Percentiles rank a stretch among this genome's conserved stretches.
Evolutionary conservation across 2,797 vertebrate genomes (phyloP).

Genomic region (Cercopithecus neglectus): DNA sequence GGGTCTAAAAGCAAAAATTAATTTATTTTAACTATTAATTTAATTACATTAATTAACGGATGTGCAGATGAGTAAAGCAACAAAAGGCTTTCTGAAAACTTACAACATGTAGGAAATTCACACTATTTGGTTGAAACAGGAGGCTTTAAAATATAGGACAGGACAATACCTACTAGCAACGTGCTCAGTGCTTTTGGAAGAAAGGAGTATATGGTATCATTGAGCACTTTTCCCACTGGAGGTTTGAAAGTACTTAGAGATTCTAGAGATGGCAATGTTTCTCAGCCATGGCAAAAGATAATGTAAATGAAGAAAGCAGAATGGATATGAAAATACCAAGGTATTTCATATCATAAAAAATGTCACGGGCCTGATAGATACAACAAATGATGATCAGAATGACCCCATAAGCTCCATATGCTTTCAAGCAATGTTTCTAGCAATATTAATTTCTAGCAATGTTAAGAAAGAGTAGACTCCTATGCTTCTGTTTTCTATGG

Average conservation of each 20-base stretch:
- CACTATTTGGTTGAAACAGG: background rate
- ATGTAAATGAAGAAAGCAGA: background rate
- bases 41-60: background rate
- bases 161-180: background rate
- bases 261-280: conserved; percentile 15
- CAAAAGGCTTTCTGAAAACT: background rate
- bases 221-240: background rate
- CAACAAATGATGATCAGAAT: background rate
- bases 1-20: background rate
- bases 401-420: background rate
- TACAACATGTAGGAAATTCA: conserved; percentile 6
- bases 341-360: background rate
- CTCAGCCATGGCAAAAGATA: background rate
- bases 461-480: background rate
- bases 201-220: background rate
- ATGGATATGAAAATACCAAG: background rate
- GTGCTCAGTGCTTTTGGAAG: background rate
- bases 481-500: background rate
- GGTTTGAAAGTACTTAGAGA: background rate
- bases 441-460: background rate
- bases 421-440: background rate
- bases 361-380: background rate
- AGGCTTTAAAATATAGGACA: background rate
- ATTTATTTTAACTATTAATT: background rate
- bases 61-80: background rate